A percentile compares a stretch with the other conserved stretches of the same genome.
phyloP scores from a whole-genome alignment of 2,888 invertebrate genomes.

The Nephrotoma guestfalica region DNA sequence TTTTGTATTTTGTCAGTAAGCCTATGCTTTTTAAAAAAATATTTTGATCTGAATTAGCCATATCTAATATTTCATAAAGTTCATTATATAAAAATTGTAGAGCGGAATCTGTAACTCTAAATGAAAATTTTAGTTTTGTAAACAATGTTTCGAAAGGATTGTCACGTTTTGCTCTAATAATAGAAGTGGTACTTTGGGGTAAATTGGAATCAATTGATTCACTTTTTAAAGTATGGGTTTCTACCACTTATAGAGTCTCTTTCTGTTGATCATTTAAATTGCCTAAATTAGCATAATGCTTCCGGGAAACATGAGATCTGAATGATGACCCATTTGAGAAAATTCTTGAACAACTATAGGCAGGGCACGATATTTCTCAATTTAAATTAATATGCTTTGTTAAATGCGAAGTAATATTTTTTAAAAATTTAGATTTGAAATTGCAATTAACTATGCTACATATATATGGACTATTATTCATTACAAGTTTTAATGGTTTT shows the following conservation, averaged over 20 bases:
- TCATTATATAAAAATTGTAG: background rate
- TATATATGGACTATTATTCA: background rate
- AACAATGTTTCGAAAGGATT: background rate
- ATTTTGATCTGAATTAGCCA: background rate
- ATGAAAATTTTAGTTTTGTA: background rate
- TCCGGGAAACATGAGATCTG: slow-evolving; percentile 5
- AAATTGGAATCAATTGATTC: background rate
- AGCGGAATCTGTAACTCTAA: background rate
- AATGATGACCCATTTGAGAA: slow-evolving; percentile 1
- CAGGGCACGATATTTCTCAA: background rate
- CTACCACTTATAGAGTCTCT: background rate
- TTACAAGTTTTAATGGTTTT: background rate
- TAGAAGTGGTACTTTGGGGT: background rate
- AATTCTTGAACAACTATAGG: background rate
- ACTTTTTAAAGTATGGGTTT: background rate
- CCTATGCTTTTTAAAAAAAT: background rate
- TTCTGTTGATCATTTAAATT: background rate
- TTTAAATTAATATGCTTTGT: background rate
- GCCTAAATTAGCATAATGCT: slow-evolving; percentile 3
- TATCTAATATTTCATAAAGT: background rate
- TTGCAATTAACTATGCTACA: background rate
- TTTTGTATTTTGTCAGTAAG: background rate
- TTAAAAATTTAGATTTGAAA: background rate
- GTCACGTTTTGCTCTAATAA: background rate
- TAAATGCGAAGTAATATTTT: background rate